A percentile compares a stretch with the other conserved stretches of the same genome.
These are phyloP conservation scores for Nyctereutes procyonoides DNA, from an alignment of 2,113 vertebrate genomes.

Conservation along the genomic window DNA sequence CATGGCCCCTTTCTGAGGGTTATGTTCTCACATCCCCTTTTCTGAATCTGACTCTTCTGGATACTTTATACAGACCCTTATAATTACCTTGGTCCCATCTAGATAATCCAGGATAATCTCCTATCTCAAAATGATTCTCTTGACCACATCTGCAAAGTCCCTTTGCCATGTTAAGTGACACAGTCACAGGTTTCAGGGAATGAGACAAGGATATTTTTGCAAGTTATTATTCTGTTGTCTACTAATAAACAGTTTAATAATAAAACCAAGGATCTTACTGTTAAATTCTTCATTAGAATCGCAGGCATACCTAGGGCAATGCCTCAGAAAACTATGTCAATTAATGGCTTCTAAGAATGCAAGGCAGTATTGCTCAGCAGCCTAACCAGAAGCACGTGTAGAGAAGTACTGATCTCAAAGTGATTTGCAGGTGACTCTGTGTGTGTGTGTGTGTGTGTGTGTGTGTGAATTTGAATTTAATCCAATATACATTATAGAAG, in stretches of 20 bases:
- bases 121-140: not conserved
- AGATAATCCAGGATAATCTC: not conserved
- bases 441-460: no score
- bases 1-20: not conserved
- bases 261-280: not conserved
- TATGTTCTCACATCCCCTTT: not conserved
- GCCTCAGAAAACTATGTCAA: not conserved
- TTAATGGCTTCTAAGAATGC: not conserved
- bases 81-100: not conserved
- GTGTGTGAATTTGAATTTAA: not conserved
- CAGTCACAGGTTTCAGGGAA: not conserved
- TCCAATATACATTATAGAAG: not conserved
- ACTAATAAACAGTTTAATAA: not conserved
- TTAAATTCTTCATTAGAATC: not conserved
- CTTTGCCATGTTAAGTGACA: not conserved
- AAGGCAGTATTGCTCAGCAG: not conserved
- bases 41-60: not conserved
- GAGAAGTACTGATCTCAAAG: not conserved
- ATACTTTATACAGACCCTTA: not conserved
- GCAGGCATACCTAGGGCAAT: not conserved
- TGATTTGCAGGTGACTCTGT: not conserved
- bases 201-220: not conserved
- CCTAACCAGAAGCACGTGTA: not conserved
- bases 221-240: not conserved
- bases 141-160: not conserved